phyloP scores from a whole-genome alignment of 1,140 invertebrate genomes.

The Pararge aegeria region DNA sequence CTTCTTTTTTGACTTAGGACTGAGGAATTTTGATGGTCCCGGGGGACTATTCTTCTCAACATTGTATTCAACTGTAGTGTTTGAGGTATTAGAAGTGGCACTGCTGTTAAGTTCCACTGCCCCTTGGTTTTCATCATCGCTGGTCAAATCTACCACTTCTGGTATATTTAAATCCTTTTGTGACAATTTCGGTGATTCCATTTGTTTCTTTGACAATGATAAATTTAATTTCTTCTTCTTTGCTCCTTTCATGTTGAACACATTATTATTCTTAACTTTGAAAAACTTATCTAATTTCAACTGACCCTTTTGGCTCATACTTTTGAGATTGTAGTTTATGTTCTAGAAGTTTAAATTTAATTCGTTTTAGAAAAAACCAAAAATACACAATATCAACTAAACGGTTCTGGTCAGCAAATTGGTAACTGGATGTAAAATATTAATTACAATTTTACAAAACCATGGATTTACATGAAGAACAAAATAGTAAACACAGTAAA shows the following conservation, averaged over 20 bases:
- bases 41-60: conserved; percentile 17
- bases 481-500: no score
- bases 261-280: background rate
- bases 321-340: no score
- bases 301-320: background rate
- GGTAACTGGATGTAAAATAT: no score
- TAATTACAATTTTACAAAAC: no score
- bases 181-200: conserved; percentile 29
- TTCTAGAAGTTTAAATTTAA: no score
- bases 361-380: background rate
- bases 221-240: conserved; percentile 31
- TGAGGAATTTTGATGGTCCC: conserved; percentile 7
- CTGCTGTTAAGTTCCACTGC: background rate
- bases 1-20: conserved; percentile 36
- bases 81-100: conserved; percentile 17
- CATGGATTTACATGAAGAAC: no score
- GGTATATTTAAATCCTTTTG: conserved; percentile 1
- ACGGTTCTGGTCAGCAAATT: no score
- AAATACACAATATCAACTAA: no score
- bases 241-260: background rate
- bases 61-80: conserved; percentile 32
- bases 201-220: conserved; percentile 23
- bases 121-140: conserved; percentile 40
- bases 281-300: background rate
- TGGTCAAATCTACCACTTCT: conserved; percentile 36